Percentiles rank a stretch among this genome's conserved stretches.
phyloP scores from a whole-genome alignment of 1,140 invertebrate species.

The Zaprionus taronus region DNA sequence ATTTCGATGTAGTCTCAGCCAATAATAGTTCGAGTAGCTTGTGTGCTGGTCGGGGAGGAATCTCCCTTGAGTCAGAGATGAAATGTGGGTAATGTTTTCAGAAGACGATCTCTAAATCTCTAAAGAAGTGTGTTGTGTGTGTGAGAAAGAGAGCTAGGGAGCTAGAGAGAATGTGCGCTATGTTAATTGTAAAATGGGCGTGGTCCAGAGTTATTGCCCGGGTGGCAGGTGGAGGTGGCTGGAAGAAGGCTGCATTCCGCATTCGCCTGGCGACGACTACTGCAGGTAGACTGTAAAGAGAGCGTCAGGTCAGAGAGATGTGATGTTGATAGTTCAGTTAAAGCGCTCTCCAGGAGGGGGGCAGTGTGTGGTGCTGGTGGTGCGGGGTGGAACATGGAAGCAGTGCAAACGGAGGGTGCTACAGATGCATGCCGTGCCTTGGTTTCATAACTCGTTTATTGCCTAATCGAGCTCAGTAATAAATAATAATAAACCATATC shows the following conservation, averaged over 20 bases:
- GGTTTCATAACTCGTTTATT: conserved; percentile 45
- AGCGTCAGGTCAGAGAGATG: conserved; percentile 66
- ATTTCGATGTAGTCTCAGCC: conserved; percentile 46
- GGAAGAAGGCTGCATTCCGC: conserved; percentile 40
- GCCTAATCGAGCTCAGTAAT: conserved; percentile 45
- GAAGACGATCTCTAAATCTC: conserved; percentile 6
- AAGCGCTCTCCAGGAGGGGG: conserved; percentile 2
- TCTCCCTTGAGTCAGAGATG: conserved; percentile 30
- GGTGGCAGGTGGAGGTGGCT: conserved; percentile 41
- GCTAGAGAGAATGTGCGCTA: conserved; percentile 50
- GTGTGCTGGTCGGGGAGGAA: conserved; percentile 12
- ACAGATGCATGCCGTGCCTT: conserved; percentile 65
- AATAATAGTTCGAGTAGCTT: conserved; percentile 21
- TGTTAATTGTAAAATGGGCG: conserved; percentile 48
- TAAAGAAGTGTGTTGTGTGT: not conserved
- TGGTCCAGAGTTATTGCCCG: conserved; percentile 65
- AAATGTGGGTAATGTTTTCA: conserved; percentile 27
- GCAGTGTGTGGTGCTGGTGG: not conserved
- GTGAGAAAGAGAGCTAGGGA: conserved; percentile 27
- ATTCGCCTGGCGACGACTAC: conserved; percentile 54
- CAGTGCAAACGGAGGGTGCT: conserved; percentile 39
- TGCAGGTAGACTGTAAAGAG: conserved; percentile 78
- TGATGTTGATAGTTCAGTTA: conserved; percentile 29
- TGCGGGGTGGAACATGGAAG: conserved; percentile 37
- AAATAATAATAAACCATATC: conserved; percentile 32